These are phyloP conservation scores for Trisateles emortualis DNA, from an alignment of 2,888 invertebrate species.

Conservation along the genomic window DNA sequence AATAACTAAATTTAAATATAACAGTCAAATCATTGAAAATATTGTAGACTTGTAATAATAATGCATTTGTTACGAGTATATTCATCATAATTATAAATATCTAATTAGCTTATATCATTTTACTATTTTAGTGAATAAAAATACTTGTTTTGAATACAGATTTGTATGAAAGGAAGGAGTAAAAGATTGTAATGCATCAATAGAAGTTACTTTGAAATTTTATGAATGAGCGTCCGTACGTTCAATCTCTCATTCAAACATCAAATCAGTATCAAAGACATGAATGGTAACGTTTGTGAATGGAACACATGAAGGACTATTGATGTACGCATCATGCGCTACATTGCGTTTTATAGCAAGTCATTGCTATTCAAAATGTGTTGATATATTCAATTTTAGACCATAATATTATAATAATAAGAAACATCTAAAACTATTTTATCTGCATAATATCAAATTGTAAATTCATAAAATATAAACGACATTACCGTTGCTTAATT, in stretches of 20 bases:
- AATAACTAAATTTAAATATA: too few species aligned
- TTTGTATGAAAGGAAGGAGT: too few species aligned
- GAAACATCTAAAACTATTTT: slow-evolving; percentile 6
- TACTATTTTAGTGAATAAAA: too few species aligned
- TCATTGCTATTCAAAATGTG: slow-evolving; percentile 1
- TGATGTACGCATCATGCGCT: slow-evolving; percentile 58
- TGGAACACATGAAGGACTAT: slow-evolving; percentile 68
- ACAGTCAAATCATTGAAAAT: slow-evolving; percentile 26
- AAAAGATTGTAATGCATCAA: slow-evolving; percentile 6
- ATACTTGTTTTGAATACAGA: too few species aligned
- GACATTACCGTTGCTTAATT: slow-evolving; percentile 1
- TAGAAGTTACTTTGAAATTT: slow-evolving; percentile 24
- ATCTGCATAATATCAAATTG: slow-evolving; percentile 21
- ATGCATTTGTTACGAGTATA: not conserved
- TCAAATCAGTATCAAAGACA: slow-evolving; percentile 56
- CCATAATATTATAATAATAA: slow-evolving; percentile 11
- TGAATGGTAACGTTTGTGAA: slow-evolving; percentile 74
- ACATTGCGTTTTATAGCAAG: slow-evolving; percentile 32
- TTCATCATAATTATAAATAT: too few species aligned
- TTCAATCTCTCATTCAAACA: slow-evolving; percentile 51
- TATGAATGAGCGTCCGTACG: slow-evolving; percentile 52
- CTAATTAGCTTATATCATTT: too few species aligned
- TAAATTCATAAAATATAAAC: slow-evolving; percentile 21
- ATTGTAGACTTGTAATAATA: slow-evolving; percentile 2
- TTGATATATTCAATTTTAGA: slow-evolving; percentile 18